Evolutionary conservation across 2,888 invertebrate genomes (phyloP).

Genomic region (Celastrina argiolus): DNA sequence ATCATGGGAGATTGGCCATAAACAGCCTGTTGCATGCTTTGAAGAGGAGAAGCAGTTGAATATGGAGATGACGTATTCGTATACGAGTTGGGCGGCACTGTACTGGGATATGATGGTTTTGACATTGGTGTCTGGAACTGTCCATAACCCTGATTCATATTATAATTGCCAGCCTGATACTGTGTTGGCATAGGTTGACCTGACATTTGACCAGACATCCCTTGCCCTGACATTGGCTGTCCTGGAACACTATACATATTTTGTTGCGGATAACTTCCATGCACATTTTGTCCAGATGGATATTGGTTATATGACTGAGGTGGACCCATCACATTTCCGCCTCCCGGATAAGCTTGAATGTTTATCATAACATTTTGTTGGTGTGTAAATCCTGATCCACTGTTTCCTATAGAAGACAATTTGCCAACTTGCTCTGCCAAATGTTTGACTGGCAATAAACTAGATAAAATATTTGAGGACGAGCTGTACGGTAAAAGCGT

Average conservation of each 20-base stretch:
- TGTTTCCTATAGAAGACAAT: slow-evolving; percentile 52
- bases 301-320: slow-evolving; percentile 66
- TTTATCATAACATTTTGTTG: slow-evolving; percentile 82
- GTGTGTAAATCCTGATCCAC: slow-evolving; percentile 67
- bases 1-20: slow-evolving; percentile 53
- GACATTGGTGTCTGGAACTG: slow-evolving; percentile 54
- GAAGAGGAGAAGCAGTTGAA: slow-evolving; percentile 58
- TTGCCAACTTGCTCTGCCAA: slow-evolving; percentile 72
- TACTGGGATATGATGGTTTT: slow-evolving; percentile 53
- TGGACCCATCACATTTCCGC: slow-evolving; percentile 66
- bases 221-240: slow-evolving; percentile 43
- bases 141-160: slow-evolving; percentile 50
- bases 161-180: slow-evolving; percentile 51
- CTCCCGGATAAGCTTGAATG: slow-evolving; percentile 80
- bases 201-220: slow-evolving; percentile 25
- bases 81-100: slow-evolving; percentile 46
- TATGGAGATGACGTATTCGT: slow-evolving; percentile 52
- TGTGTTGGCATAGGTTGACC: slow-evolving; percentile 43
- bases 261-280: slow-evolving; percentile 56
- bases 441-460: slow-evolving; percentile 66
- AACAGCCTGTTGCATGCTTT: slow-evolving; percentile 67
- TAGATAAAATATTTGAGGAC: slow-evolving; percentile 56
- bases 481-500: slow-evolving; percentile 59
- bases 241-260: slow-evolving; percentile 61
- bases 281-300: slow-evolving; percentile 56